Evolutionary conservation across 2,888 invertebrate genomes (phyloP).

Genomic region (Hyles lineata): DNA sequence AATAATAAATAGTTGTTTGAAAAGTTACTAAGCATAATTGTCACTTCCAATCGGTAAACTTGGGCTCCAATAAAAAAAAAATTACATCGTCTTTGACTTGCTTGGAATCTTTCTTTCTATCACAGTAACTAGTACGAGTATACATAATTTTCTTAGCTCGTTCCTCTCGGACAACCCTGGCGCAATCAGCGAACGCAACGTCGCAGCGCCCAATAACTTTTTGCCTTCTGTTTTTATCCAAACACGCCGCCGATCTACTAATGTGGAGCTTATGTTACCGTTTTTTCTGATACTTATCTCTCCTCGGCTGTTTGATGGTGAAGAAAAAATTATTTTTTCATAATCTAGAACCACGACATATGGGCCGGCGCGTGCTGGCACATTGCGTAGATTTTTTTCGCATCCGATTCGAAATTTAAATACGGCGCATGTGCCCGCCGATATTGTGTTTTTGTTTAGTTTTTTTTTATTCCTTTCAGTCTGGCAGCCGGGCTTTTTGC

Average conservation of each 20-base stretch:
- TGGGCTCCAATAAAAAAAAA: no score
- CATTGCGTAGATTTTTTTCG: constrained; percentile 82
- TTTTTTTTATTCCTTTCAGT: constrained; percentile 59
- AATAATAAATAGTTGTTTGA: no score
- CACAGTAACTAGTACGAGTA: no score
- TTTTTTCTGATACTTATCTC: constrained; percentile 77
- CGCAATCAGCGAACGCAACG: constrained; percentile 56
- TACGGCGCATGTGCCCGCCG: constrained; percentile 70
- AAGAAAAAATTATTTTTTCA: constrained; percentile 71
- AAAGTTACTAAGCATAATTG: no score
- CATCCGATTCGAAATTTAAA: constrained; percentile 80
- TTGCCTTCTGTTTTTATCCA: constrained; percentile 72
- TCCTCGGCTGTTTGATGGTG: constrained; percentile 73
- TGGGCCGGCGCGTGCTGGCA: constrained; percentile 80
- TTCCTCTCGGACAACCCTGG: constrained; percentile 32
- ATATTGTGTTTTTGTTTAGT: constrained; percentile 66
- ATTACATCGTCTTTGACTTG: no score
- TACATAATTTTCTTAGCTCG: not conserved
- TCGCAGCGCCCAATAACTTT: constrained; percentile 61
- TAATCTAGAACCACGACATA: constrained; percentile 57
- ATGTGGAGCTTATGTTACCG: constrained; percentile 83
- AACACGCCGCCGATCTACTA: constrained; percentile 54
- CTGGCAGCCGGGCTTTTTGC: constrained; percentile 55
- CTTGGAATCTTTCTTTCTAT: no score
- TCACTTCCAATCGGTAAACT: no score